Base-by-base conservation (phyloP, 2,113 vertebrate species). In the Bungarus multicinctus region DNA sequence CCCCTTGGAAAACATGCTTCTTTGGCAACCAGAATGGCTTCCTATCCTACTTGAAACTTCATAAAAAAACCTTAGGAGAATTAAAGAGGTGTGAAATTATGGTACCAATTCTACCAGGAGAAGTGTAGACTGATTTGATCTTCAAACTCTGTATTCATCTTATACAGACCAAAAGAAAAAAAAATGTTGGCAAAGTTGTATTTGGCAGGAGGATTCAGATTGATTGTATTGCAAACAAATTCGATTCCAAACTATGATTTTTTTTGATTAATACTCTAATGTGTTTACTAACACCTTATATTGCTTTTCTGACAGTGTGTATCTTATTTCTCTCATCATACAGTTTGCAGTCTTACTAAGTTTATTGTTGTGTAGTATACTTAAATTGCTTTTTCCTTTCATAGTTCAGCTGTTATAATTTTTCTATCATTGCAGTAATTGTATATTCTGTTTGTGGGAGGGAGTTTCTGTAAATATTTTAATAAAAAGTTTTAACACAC, bases 371-470 rank as follows among this genome's bases (percentile, higher is more conserved):
- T 89, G 91, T 89, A 91, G 74, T 87, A 50, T 30, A 81, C 20
- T 92, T 91, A 92, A 89, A 92, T 52, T 90, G 12, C 3, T 92
- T 92, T 93, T 95, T 5, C 23, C 90, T 93, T 16, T 52, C 45
- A 2, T 92, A 54, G 81, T 14, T 93, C 87, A 93, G 87, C 87
- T 93, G 93, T 91, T 93, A 89, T 89, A 64, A 88, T 45, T 93
- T 22, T 81, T 27, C 30, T 88, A 8, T 54, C 25, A 85, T 22
- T 93, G 18, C 34, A 92, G 89, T 85, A 55, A 88, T 39, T 90
- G 7, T 50, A 93, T 91, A 90, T 93, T 93, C 92, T 50, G 74
- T 27, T 88, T 50, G 88, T 60, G 39, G 85, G 27, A 90, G n/a
- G 89, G 22, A 5, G 88, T 87, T 87, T 1, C 85, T 93, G n/a